Conservation (phyloP, 2,888 invertebrate genomes). For the Barypeithes pellucidus region DNA sequence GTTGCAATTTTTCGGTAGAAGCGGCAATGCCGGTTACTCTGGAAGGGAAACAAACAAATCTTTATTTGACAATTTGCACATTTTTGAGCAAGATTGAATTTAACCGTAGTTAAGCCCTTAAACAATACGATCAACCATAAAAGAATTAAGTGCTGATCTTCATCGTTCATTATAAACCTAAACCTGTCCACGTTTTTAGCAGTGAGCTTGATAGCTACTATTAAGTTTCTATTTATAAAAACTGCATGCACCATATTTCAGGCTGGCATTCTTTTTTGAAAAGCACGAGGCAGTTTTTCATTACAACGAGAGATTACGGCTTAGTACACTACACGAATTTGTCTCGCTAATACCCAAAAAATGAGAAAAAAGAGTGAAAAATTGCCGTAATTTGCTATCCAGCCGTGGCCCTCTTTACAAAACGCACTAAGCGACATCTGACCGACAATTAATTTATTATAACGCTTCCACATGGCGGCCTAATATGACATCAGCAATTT, state of each 20-base stretch:
- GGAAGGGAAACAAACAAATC: too few species aligned
- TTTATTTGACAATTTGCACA: too few species aligned
- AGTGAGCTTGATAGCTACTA: neutral
- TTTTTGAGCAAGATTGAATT: too few species aligned
- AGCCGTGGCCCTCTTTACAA: slow-evolving; percentile 22
- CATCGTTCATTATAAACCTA: neutral
- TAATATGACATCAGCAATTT: slow-evolving; percentile 35
- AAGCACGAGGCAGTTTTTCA: slow-evolving; percentile 30
- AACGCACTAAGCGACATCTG: slow-evolving; percentile 41
- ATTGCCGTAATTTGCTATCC: slow-evolving; percentile 42
- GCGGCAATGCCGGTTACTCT: too few species aligned
- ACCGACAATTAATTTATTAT: slow-evolving; percentile 45
- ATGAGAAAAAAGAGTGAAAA: slow-evolving; percentile 42
- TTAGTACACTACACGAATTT: slow-evolving; percentile 44
- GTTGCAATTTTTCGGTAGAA: too few species aligned
- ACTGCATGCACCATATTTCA: slow-evolving; percentile 31
- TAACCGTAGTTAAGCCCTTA: too few species aligned
- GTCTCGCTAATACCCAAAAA: slow-evolving; percentile 45
- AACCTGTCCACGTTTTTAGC: neutral
- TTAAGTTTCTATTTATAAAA: slow-evolving; percentile 9
- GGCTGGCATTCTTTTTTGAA: slow-evolving; percentile 33
- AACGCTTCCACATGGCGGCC: slow-evolving; percentile 27
- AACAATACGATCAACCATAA: too few species aligned
- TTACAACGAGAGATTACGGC: slow-evolving; percentile 35
- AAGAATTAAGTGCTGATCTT: neutral